Evolutionary conservation across 1,140 invertebrate species (phyloP).

Genomic region (Drosophila elegans): DNA sequence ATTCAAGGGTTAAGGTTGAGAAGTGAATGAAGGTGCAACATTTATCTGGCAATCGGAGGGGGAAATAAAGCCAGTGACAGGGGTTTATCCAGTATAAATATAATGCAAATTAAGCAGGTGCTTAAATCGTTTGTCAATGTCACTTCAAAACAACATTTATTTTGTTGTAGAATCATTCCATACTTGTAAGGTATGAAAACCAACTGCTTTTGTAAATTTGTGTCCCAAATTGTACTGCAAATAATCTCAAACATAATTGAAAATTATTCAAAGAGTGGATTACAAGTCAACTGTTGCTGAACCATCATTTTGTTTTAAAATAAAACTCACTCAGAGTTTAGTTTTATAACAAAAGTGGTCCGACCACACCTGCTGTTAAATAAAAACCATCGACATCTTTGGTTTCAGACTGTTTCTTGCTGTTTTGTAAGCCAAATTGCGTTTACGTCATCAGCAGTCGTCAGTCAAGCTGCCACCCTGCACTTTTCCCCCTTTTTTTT

Average conservation of each 20-base stretch:
- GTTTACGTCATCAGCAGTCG: conserved; percentile 47
- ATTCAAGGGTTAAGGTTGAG: conserved; percentile 7
- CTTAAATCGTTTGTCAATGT: neutral
- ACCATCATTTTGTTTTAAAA: no score
- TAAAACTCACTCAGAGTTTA: no score
- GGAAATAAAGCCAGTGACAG: neutral
- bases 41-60: neutral
- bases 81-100: neutral
- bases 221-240: no score
- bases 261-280: no score
- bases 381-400: conserved; percentile 21
- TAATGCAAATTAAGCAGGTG: neutral
- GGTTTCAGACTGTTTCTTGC: conserved; percentile 7
- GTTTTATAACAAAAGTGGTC: neutral
- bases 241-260: no score
- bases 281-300: no score
- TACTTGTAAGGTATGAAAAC: no score
- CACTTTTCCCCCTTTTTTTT: conserved; percentile 5
- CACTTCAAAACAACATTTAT: neutral
- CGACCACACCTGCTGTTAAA: conserved; percentile 1
- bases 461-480: neutral
- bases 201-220: no score
- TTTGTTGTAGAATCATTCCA: no score
- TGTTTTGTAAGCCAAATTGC: conserved; percentile 47
- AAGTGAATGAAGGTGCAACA: conserved; percentile 40